Conservation (phyloP, 2,888 invertebrate species). For the Ferrisia virgata region DNA sequence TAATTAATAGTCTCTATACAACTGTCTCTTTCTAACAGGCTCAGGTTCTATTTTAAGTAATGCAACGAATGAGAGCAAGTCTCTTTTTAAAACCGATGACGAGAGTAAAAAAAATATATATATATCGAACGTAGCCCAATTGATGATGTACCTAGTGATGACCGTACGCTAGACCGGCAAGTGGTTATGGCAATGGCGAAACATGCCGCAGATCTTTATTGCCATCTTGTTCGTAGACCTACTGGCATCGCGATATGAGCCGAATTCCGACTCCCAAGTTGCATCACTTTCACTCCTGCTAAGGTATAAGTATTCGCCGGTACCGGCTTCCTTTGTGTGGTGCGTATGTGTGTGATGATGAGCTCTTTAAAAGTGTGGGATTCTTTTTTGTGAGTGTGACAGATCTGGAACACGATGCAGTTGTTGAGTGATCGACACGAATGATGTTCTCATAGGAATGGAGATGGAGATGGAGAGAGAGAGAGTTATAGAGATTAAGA, state of each 20-base stretch:
- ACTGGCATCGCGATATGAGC: background rate
- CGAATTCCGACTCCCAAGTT: background rate
- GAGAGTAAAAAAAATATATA: background rate
- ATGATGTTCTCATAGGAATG: background rate
- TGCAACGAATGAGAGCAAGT: background rate
- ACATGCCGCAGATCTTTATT: background rate
- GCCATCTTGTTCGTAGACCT: background rate
- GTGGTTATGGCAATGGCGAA: background rate
- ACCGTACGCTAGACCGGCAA: background rate
- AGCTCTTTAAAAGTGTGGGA: background rate
- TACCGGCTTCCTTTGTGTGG: background rate
- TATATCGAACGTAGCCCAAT: background rate
- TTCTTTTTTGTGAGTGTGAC: background rate
- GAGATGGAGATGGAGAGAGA: too few relatives aligned
- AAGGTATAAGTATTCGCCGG: background rate
- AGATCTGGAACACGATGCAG: background rate
- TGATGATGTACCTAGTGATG: background rate
- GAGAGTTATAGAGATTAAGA: background rate
- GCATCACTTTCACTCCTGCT: background rate
- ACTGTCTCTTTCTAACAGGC: conserved; percentile 39
- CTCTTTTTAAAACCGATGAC: conserved; percentile 3
- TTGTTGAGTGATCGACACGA: background rate
- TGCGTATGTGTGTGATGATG: background rate
- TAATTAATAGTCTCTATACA: conserved; percentile 42
- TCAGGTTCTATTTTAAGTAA: conserved; percentile 34